Base-by-base conservation (phyloP, 92 coral and sea anemone genomes). In the Porites lobata region DNA sequence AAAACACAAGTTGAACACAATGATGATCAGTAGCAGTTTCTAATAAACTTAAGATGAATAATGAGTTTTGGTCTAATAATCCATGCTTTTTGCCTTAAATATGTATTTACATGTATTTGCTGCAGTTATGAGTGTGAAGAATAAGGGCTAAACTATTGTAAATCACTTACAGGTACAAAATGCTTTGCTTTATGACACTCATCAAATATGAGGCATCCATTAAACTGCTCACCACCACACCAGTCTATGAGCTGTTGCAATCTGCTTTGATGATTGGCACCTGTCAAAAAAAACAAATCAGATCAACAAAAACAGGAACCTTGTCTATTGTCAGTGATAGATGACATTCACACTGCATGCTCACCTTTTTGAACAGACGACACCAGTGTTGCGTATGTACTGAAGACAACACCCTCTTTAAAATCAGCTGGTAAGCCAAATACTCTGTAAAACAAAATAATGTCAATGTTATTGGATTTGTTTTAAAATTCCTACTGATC, bases 111-210 rank as follows among this genome's bases (percentile, higher is more conserved):
- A 14, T 56, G 11, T 12, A 14, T 56, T 56, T 10, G 61, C 2
- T 56, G 11, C 61, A 11, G 12, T 56, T 56, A 14, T 10, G 59
- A 7, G 0, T 56, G 59, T 1, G 2, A 54, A 9, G 15, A 26
- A 8, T 6, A 32, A 69, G 18, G 1, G n/a, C 6, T 72, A 4
- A 6, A 13, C 17, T 7, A 11, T 0, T 9, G 43, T 20, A 26
- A 20, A 26, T 69, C 51, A 90, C 99, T 84, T 96, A 96, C 99
- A 6, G 99, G 99, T 9, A 97, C 92, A 82, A 92, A 97, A 95
- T 97, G 98, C 84, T 97, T 97, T 9, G 99, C 99, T 73, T 97
- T 97, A 78, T 97, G 99, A 81, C 98, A 94, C 75, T 97, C 99
- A 52, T 97, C 99, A 80, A 97, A 97, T 85, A 97, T 95, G 43